phyloP scores from a whole-genome alignment of 30 jellyfish, hydroid and myxozoan species.

The Aurelia sp. region DNA sequence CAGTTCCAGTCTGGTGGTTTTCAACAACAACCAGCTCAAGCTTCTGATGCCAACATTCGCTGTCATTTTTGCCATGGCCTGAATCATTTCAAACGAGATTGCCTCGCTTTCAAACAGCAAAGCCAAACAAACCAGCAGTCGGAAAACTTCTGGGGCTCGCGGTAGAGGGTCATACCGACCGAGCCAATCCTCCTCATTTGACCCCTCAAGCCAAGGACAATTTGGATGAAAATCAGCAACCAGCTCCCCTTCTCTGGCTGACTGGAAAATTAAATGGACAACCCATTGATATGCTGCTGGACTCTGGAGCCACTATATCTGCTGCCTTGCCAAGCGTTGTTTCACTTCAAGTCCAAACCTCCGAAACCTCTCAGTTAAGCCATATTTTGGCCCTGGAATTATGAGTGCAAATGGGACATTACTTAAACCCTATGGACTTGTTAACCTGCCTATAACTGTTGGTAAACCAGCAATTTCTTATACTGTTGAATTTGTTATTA shows the following conservation, averaged over 20 bases:
- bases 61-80: conserved; percentile 43
- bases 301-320: conserved; percentile 46
- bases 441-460: conserved; percentile 29
- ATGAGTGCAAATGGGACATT: conserved; percentile 43
- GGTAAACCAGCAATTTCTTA: conserved; percentile 43
- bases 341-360: conserved; percentile 41
- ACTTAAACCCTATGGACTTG: conserved; percentile 27
- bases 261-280: conserved; percentile 49
- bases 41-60: conserved; percentile 37
- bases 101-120: too few species aligned
- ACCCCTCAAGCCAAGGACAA: conserved; percentile 41
- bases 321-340: conserved; percentile 50
- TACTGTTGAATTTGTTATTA: conserved; percentile 13
- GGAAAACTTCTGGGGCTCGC: too few species aligned
- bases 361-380: conserved; percentile 7
- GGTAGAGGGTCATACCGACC: conserved; percentile 65
- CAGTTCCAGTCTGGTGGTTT: conserved; percentile 31
- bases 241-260: conserved; percentile 38
- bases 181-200: conserved; percentile 17
- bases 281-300: conserved; percentile 26
- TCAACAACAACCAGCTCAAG: conserved; percentile 1
- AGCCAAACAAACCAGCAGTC: too few species aligned
- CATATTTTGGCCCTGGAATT: conserved; percentile 50
- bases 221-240: background rate
- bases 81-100: too few species aligned